Percentiles rank a stretch among this genome's conserved stretches.
Conservation (phyloP, 2,888 invertebrate genomes). For the Chelonus formosanus region DNA sequence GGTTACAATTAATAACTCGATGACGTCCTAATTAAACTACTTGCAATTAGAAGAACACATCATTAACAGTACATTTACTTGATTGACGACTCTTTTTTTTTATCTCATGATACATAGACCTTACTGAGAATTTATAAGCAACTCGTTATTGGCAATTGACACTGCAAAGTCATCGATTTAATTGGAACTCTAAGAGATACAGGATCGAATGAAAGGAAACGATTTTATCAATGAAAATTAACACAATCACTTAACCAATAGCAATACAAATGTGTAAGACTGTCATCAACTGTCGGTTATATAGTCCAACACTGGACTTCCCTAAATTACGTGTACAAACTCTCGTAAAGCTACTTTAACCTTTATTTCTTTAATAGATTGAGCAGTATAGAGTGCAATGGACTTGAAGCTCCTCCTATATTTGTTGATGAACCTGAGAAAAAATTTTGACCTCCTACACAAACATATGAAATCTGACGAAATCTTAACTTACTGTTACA, state of each 20-base stretch:
- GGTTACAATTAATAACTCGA: conserved; percentile 9
- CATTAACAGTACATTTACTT: background rate
- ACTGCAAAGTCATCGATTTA: no score
- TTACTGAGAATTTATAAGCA: background rate
- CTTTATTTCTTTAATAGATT: no score
- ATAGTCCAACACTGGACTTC: background rate
- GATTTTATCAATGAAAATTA: conserved; percentile 4
- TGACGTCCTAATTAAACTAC: background rate
- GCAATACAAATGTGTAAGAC: background rate
- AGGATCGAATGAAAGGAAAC: no score
- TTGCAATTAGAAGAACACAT: background rate
- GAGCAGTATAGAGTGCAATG: no score
- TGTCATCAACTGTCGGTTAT: conserved; percentile 18
- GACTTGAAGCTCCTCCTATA: no score
- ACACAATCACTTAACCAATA: background rate
- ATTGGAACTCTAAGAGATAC: no score
- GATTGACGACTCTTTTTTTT: background rate
- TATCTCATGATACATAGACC: background rate
- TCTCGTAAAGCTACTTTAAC: no score
- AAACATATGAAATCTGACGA: conserved; percentile 10
- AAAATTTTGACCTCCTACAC: background rate
- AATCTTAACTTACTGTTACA: conserved; percentile 4
- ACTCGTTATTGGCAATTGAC: no score
- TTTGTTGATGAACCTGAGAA: no score
- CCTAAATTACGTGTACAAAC: no score